Conservation (phyloP, 2,113 vertebrate genomes). For the Microcebus tavaratra region DNA sequence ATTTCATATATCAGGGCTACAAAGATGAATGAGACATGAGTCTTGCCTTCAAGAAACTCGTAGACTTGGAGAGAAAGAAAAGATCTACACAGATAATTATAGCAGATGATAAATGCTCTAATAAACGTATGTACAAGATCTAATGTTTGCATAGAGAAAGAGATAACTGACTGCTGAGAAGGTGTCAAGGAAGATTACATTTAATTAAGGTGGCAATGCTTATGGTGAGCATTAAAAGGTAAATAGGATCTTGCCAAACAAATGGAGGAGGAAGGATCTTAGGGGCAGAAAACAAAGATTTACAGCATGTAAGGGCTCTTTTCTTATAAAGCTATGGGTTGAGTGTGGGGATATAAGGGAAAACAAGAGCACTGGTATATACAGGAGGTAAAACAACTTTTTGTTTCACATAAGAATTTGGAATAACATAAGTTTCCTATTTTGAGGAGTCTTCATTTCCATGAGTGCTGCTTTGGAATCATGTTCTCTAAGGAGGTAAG, state of each 20-base stretch:
- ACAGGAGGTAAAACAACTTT: not conserved
- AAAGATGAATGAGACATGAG: not conserved
- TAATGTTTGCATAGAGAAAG: not conserved
- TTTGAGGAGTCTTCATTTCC: not conserved
- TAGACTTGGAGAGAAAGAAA: not conserved
- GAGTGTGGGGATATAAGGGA: not conserved
- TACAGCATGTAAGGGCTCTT: not conserved
- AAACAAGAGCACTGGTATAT: not conserved
- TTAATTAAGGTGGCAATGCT: not conserved
- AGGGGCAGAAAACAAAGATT: not conserved
- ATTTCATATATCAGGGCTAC: not conserved
- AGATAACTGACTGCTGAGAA: not conserved
- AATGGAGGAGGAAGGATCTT: not conserved
- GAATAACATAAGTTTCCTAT: not conserved
- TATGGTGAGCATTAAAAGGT: not conserved
- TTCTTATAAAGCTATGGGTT: not conserved
- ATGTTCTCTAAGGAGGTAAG: not conserved
- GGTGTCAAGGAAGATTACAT: not conserved
- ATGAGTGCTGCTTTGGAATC: not conserved
- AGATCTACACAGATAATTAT: not conserved
- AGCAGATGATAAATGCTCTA: not conserved
- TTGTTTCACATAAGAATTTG: not conserved
- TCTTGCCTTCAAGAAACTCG: slow-evolving; percentile 21
- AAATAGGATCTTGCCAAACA: not conserved
- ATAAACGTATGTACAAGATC: not conserved